Evolutionary conservation across 2,888 invertebrate species (phyloP).

Genomic region (Clivina fossor): DNA sequence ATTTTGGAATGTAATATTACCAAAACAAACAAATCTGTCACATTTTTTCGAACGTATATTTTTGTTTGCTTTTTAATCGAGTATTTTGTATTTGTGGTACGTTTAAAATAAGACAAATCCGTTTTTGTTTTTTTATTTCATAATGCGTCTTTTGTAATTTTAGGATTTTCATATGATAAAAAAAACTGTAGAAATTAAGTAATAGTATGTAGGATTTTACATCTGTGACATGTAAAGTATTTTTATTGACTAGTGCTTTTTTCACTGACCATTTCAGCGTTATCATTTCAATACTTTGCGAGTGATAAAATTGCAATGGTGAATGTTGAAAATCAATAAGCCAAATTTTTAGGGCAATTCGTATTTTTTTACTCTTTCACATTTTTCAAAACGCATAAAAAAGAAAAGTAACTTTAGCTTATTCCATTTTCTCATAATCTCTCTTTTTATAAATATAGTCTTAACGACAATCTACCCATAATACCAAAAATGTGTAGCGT

Average conservation of each 20-base stretch:
- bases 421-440: constrained; percentile 33
- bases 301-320: constrained; percentile 5
- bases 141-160: constrained; percentile 28
- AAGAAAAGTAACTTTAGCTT: constrained; percentile 33
- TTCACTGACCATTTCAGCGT: constrained; percentile 10
- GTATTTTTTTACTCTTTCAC: constrained; percentile 35
- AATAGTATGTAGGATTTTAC: constrained; percentile 27
- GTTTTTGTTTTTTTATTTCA: too few species aligned
- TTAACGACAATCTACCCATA: constrained; percentile 33
- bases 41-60: constrained; percentile 16
- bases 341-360: constrained; percentile 33
- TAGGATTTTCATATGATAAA: constrained; percentile 23
- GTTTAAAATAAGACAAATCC: constrained; percentile 10
- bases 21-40: constrained; percentile 2
- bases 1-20: constrained; percentile 14
- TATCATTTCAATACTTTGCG: constrained; percentile 1
- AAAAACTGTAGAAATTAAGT: constrained; percentile 20
- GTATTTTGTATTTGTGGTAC: constrained; percentile 17
- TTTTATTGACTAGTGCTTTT: constrained; percentile 32
- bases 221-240: constrained; percentile 28
- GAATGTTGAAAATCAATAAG: constrained; percentile 25
- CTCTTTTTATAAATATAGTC: constrained; percentile 32
- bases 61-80: constrained; percentile 2
- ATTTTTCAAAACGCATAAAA: constrained; percentile 32
- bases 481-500: constrained; percentile 31